Percentiles rank a stretch among this genome's conserved stretches.
Conservation (phyloP, 2,888 invertebrate genomes). For the Cheilosia pagana region DNA sequence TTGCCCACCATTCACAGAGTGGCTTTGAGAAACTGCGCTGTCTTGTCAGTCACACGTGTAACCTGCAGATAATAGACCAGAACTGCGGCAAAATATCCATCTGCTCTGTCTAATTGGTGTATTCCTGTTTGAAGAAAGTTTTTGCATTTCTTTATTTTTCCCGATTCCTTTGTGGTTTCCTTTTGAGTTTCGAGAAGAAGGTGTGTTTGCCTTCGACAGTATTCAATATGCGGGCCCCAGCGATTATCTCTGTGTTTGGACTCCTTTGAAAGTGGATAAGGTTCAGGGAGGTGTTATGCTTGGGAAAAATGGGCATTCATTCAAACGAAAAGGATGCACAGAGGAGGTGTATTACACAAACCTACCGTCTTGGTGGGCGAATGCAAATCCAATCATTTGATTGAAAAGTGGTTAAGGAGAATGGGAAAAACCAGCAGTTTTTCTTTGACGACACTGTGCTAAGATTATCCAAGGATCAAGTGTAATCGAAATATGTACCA, state of each 20-base stretch:
- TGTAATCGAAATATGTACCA: background rate
- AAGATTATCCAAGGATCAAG: background rate
- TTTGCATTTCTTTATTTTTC: background rate
- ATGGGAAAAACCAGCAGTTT: background rate
- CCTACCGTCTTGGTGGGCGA: conserved; percentile 2
- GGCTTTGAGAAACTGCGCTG: conserved; percentile 25
- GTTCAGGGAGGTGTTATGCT: background rate
- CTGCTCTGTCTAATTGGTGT: conserved; percentile 7
- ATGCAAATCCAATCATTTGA: conserved; percentile 53
- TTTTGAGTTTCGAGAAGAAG: conserved; percentile 3
- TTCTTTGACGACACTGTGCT: background rate
- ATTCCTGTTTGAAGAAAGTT: conserved; percentile 11
- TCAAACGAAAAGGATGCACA: conserved; percentile 15
- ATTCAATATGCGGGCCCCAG: conserved; percentile 50
- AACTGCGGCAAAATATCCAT: background rate
- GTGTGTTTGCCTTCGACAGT: conserved; percentile 32
- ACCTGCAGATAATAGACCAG: conserved; percentile 39
- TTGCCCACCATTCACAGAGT: background rate
- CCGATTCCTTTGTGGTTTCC: conserved; percentile 6
- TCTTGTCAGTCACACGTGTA: conserved; percentile 48
- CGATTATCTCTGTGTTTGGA: conserved; percentile 30
- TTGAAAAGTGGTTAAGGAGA: conserved; percentile 1
- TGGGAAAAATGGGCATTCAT: conserved; percentile 1
- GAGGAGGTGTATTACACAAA: conserved; percentile 36
- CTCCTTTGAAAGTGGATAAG: conserved; percentile 22